phyloP scores from a whole-genome alignment of 2,797 vertebrate species.

The Falco rusticolus region DNA sequence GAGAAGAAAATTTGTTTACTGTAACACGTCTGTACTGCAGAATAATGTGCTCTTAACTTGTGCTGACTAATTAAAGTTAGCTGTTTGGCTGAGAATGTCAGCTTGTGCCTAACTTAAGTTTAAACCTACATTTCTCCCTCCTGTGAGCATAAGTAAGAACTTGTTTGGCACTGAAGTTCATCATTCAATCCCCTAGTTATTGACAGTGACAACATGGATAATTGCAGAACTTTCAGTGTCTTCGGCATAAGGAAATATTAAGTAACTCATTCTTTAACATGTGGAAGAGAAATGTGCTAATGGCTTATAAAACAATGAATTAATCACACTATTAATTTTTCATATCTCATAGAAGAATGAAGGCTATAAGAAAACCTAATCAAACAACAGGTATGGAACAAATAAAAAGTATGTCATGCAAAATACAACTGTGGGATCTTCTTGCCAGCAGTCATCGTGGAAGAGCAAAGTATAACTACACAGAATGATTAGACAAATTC shows the following conservation, averaged over 20 bases:
- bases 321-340: not conserved
- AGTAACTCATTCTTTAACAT: not conserved
- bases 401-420: not conserved
- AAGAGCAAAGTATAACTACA: not conserved
- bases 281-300: not conserved
- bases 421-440: not conserved
- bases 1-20: not conserved
- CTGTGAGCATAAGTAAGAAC: not conserved
- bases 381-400: not conserved
- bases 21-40: not conserved
- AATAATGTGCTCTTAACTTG: not conserved
- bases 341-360: not conserved
- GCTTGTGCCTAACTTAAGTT: not conserved
- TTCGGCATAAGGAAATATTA: not conserved
- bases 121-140: not conserved
- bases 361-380: not conserved
- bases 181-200: not conserved
- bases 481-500: not conserved
- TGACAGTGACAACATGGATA: not conserved
- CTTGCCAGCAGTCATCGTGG: not conserved
- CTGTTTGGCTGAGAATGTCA: not conserved
- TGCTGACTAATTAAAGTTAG: rapidly evolving
- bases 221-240: not conserved
- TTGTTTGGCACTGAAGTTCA: not conserved
- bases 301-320: not conserved